Percentiles rank a stretch among this genome's conserved stretches.
These are phyloP conservation scores for Callinectes sapidus DNA, from an alignment of 2,888 invertebrate genomes.

Conservation along the genomic window DNA sequence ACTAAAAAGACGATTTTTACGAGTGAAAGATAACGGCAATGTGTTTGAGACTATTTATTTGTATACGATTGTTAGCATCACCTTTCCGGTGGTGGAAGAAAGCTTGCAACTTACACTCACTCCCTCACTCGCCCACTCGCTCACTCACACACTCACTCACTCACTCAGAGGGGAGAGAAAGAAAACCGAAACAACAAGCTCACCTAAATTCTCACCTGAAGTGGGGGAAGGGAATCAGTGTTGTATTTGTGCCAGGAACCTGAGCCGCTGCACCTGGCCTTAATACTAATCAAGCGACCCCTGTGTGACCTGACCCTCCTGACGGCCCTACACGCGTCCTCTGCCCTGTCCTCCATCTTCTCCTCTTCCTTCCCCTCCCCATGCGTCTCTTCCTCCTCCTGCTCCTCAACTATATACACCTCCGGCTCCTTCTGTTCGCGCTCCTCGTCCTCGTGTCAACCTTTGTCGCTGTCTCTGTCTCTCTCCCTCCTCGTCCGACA, in stretches of 20 bases:
- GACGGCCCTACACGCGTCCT: not conserved
- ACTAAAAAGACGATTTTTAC: not conserved
- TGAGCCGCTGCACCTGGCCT: conserved; percentile 15
- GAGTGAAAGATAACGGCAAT: not conserved
- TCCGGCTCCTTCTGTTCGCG: not conserved
- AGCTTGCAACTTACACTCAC: not conserved
- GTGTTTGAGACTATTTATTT: not conserved
- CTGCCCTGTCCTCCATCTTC: not conserved
- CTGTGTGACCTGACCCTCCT: conserved; percentile 36
- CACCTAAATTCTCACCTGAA: conserved; percentile 21
- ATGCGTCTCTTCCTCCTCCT: conserved; percentile 17
- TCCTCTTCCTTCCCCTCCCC: not conserved
- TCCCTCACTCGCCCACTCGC: not conserved
- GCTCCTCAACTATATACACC: not conserved
- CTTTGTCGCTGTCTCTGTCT: not conserved
- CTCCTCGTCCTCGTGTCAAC: conserved; percentile 29
- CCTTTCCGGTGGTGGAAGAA: not conserved
- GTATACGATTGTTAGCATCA: not conserved
- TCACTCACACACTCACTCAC: not conserved
- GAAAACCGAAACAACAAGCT: conserved; percentile 3
- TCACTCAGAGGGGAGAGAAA: not conserved
- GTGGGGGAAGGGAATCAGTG: conserved; percentile 15
- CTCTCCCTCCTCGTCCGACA: conserved; percentile 33
- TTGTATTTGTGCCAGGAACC: conserved; percentile 34
- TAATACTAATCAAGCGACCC: conserved; percentile 34